Evolutionary conservation across 37 sponge, comb jelly and placozoan genomes (phyloP).

Genomic region (Geodia barretti): DNA sequence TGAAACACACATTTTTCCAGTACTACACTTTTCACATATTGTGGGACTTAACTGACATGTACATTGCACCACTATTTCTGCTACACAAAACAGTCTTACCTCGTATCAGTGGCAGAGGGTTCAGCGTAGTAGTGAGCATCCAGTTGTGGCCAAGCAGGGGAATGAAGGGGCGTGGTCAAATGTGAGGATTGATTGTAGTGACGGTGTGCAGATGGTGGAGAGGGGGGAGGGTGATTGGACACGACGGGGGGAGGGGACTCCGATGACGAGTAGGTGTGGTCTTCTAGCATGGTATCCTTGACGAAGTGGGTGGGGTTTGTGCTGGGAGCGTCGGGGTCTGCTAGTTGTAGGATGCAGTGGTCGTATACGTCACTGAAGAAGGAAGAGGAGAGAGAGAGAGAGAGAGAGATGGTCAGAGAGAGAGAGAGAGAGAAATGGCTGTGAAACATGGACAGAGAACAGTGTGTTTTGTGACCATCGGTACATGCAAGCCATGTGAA

Average conservation of each 20-base stretch:
- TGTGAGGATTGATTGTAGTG: neutral
- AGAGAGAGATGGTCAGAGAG: neutral
- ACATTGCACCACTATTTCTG: no score
- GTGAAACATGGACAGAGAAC: no score
- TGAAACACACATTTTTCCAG: neutral
- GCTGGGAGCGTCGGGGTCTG: neutral
- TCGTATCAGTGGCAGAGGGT: neutral
- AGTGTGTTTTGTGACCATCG: no score
- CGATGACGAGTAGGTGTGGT: neutral
- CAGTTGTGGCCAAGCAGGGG: neutral
- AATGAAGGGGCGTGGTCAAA: neutral
- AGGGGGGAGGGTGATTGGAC: neutral
- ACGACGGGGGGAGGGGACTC: neutral
- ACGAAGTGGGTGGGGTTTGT: neutral
- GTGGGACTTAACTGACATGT: neutral
- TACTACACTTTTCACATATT: neutral
- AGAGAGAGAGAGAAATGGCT: no score
- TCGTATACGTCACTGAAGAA: slow-evolving; percentile 5
- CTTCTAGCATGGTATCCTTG: slow-evolving; percentile 1
- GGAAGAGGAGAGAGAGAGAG: neutral
- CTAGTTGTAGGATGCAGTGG: slow-evolving; percentile 24
- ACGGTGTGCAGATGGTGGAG: neutral
- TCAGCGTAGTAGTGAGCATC: neutral
- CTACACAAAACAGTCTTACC: no score
- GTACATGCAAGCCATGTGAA: no score